Percentiles rank a stretch among this genome's conserved stretches.
Conservation (phyloP, 2,113 vertebrate species). For the Pseudopipra pipra region DNA sequence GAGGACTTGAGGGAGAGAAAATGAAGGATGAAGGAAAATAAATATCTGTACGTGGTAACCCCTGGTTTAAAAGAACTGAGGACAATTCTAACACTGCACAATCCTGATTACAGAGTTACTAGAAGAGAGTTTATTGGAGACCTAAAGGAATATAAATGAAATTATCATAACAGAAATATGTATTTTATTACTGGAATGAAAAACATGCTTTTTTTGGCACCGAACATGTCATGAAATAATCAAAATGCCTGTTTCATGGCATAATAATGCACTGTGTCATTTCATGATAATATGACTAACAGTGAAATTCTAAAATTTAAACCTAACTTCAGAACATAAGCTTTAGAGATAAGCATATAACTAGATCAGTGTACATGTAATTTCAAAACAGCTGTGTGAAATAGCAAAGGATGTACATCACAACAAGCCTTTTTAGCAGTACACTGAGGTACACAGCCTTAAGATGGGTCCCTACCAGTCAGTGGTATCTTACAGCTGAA, state of each 20-base stretch:
- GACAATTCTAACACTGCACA: neutral
- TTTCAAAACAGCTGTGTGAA: neutral
- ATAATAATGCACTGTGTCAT: neutral
- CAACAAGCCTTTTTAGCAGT: neutral
- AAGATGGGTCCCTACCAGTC: neutral
- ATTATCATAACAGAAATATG: neutral
- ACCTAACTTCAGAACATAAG: neutral
- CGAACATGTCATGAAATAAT: neutral
- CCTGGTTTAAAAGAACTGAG: neutral
- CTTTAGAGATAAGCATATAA: neutral
- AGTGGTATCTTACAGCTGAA: neutral
- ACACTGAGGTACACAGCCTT: neutral
- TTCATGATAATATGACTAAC: neutral
- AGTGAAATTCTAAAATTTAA: neutral
- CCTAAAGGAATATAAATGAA: neutral
- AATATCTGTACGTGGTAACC: neutral
- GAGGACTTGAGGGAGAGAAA: neutral
- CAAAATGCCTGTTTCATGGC: neutral
- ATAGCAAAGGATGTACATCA: neutral
- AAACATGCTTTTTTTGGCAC: neutral
- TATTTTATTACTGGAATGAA: neutral
- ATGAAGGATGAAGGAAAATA: neutral
- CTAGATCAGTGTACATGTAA: neutral
- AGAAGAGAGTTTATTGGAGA: neutral
- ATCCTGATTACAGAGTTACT: neutral